Evolutionary conservation across 2,113 vertebrate genomes (phyloP), one percentile per base, ranked within the genome.

Genomic region (Leptodactylus fuscus): DNA sequence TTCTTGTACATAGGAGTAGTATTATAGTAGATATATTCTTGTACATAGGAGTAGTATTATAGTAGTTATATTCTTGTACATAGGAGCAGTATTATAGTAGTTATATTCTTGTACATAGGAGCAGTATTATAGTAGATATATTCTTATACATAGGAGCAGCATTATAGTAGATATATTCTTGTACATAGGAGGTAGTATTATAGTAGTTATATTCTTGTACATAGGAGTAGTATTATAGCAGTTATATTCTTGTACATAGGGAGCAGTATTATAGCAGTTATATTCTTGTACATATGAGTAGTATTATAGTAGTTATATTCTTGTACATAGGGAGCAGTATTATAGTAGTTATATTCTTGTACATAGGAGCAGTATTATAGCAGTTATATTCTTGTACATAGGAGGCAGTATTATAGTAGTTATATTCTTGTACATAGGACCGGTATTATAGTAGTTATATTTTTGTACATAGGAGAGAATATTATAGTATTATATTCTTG

Each of bases 331-430:
- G 55, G 9, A 6, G n/a, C 62, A 67, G 62, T 67, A 67, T 67
- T 67, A 67, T 67, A 67, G 62, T 67, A 67, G 62, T 67, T 67
- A 67, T 67, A 67, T 67, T 34, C 62, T 34, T 67, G 62, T 67
- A 34, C 5, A 67, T 67, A 67, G 62, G 62, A 1, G 62, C 62
- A 67, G 62, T 34, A 67, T 67, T 67, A 67, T 67, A 67, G 62
- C 18, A 67, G 62, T 34, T 67, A 67, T 67, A 67, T 67, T 67
- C 62, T 34, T 67, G 62, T 67, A 67, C 11, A 67, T 36, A 16
- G 5, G 60, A 15, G 12, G 60, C 58, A 32, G 27, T 65, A 65
- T 65, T 65, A 32, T 65, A 32, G 60, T 18, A 65, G 60, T 65
- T 32, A 29, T 16, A 65, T 29, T 27, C 9, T 1, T 24, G 7